Percentiles rank a stretch among this genome's conserved stretches.
Evolutionary conservation across 2,888 invertebrate genomes (phyloP).

Genomic region (Balanococcus diminutus): DNA sequence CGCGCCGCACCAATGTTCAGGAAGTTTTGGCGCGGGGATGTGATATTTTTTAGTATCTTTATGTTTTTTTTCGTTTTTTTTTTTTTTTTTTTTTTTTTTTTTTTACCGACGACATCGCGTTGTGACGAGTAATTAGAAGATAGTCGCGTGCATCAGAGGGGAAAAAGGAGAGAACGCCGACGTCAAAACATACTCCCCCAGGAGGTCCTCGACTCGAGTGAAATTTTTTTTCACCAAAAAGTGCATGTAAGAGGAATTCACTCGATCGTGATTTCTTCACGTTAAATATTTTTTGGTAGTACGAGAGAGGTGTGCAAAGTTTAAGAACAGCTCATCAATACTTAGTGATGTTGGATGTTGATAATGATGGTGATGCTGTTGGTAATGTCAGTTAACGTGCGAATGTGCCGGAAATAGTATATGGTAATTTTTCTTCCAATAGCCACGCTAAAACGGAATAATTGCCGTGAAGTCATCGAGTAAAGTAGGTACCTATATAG

Average conservation of each 20-base stretch:
- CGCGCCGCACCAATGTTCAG: neutral
- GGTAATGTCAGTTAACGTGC: neutral
- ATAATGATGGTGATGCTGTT: neutral
- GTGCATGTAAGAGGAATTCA: neutral
- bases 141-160: neutral
- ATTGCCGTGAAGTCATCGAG: slow-evolving; percentile 8
- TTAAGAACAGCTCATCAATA: too few species aligned
- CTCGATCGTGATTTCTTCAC: neutral
- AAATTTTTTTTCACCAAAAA: neutral
- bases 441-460: neutral
- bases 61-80: too few species aligned
- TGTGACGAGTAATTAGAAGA: neutral
- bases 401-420: slow-evolving; percentile 1
- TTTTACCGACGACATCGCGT: too few species aligned
- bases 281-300: neutral
- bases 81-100: too few species aligned
- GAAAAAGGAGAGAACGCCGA: neutral
- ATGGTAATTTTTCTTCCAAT: slow-evolving; percentile 7
- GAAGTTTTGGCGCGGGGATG: neutral
- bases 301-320: neutral
- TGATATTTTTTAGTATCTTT: neutral
- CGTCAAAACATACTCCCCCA: neutral
- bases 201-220: neutral
- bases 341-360: too few species aligned
- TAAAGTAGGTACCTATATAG: neutral